Base-by-base conservation (phyloP, 2,888 invertebrate genomes). In the Siphlonurus alternatus region DNA sequence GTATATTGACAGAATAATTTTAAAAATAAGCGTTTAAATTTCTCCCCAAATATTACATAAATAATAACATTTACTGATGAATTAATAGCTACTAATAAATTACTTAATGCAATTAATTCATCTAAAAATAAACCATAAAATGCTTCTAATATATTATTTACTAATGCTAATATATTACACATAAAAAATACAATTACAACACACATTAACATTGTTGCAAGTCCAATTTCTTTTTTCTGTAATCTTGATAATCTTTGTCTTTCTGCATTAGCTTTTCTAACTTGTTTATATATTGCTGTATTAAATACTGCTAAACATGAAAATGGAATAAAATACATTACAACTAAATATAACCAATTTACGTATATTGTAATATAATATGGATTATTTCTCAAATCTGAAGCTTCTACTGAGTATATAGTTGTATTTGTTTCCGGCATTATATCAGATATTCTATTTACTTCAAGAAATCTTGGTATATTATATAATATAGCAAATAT, bases 41-140 rank as follows among this genome's bases (percentile, higher is more conserved):
- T 96, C 75, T 96, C 93, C 1, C 97, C 97, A 75, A 97, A 96
- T 69, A 95, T 95, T 69, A 96, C 95, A 79, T 98, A 98, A 71
- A 98, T 94, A 68, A 98, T 86, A 76, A 98, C 97, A 78, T 98
- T 98, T 67, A 96, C 92, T 73, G 95, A 94, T 73, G 95, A 95
- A 79, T 98, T 98, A 74, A 97, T 86, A 67, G 94, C 96, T 65
- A 98, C 95, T 67, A 97, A 82, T 64, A 97, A 83, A 77, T 98
- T 97, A 73, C 90, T 92, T 53, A 84, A 82, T 72, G 89, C 87
- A 63, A 92, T 86, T 71, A 91, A 79, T 71, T 85, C 83, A 70
- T 86, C 84, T 68, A 83, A 79, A 65, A 83, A 82, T 61, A 80
- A 78, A 66, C 79, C 79, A 71, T 82, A 82, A 72, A 93, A 90